phyloP scores from a whole-genome alignment of 2,797 vertebrate species.

The Neopelma chrysocephalum region DNA sequence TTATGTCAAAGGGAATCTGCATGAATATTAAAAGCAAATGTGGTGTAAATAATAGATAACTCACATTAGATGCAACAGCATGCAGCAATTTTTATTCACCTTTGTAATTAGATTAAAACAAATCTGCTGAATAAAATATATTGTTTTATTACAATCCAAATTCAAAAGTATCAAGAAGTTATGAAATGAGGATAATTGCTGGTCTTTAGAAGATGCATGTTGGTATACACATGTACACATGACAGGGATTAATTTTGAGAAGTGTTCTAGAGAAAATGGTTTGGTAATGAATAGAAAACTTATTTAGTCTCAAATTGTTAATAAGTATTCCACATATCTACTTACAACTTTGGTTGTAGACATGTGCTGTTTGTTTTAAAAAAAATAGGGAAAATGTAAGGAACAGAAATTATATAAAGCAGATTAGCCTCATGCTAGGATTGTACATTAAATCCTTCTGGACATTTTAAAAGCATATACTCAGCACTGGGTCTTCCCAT shows the following conservation, averaged over 20 bases:
- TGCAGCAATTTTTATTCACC: constrained; percentile 81
- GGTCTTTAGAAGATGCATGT: constrained; percentile 26
- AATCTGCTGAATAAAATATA: constrained; percentile 79
- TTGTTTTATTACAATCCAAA: constrained; percentile 71
- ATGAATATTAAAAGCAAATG: constrained; percentile 86
- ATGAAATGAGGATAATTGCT: constrained; percentile 40
- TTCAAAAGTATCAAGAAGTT: constrained; percentile 68
- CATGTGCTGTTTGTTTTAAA: background rate
- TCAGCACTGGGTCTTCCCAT: background rate
- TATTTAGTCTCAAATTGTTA: background rate
- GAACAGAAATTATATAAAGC: background rate
- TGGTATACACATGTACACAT: background rate
- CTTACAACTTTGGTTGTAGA: background rate
- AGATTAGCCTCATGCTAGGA: background rate
- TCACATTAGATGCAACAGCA: constrained; percentile 80
- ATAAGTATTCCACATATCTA: background rate
- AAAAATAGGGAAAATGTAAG: background rate
- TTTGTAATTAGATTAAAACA: constrained; percentile 81
- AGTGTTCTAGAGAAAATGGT: background rate
- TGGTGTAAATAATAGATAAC: constrained; percentile 85
- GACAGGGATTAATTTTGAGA: constrained; percentile 20
- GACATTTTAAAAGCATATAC: background rate
- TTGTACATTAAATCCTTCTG: background rate
- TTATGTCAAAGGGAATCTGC: constrained; percentile 85
- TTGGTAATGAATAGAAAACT: constrained; percentile 10